phyloP scores from a whole-genome alignment of 2,888 invertebrate species.

The Ceraclea dissimilis region DNA sequence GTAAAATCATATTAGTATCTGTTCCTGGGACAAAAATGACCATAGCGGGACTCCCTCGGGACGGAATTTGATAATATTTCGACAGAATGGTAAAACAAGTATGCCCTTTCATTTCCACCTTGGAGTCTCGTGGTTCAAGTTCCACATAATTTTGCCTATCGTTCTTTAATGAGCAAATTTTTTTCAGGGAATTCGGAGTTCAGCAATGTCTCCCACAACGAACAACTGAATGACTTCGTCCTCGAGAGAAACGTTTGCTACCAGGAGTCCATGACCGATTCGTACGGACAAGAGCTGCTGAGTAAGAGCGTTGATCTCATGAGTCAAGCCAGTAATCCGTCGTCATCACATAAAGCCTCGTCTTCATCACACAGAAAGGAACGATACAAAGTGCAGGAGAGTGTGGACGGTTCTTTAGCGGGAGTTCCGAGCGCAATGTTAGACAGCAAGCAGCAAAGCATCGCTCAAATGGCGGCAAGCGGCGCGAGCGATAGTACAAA shows the following conservation, averaged over 20 bases:
- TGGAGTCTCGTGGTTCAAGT: too few species aligned
- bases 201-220: constrained; percentile 38
- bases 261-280: constrained; percentile 45
- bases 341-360: constrained; percentile 13
- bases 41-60: too few species aligned
- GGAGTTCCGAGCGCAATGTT: constrained; percentile 39
- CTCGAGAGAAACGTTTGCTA: constrained; percentile 45
- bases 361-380: constrained; percentile 18
- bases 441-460: constrained; percentile 35
- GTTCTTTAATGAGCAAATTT: too few species aligned
- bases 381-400: constrained; percentile 14
- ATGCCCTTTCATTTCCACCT: too few species aligned
- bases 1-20: too few species aligned
- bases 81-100: too few species aligned
- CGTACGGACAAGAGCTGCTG: constrained; percentile 40
- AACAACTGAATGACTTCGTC: constrained; percentile 43
- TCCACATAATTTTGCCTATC: too few species aligned
- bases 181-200: constrained; percentile 39
- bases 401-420: constrained; percentile 37
- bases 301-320: constrained; percentile 36
- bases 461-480: constrained; percentile 34
- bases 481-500: constrained; percentile 42
- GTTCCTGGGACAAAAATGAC: too few species aligned
- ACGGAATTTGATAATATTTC: too few species aligned
- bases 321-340: constrained; percentile 34